Evolutionary conservation across 2,113 vertebrate genomes (phyloP).

Genomic region (Oncorhynchus masou): DNA sequence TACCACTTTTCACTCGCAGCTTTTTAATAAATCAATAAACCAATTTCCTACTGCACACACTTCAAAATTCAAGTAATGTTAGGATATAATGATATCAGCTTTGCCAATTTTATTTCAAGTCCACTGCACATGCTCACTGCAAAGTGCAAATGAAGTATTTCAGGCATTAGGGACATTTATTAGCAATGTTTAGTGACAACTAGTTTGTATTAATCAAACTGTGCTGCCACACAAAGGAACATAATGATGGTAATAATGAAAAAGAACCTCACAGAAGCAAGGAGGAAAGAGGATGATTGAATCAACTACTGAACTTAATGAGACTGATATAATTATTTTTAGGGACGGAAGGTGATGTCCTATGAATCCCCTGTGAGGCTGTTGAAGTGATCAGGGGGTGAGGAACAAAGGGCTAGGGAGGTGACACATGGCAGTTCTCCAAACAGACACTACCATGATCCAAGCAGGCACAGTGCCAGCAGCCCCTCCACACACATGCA

Average conservation of each 20-base stretch:
- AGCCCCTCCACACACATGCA: no score
- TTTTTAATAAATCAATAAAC: conserved; percentile 58
- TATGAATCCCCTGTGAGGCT: conserved; percentile 1
- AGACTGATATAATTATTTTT: not conserved
- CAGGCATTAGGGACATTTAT: not conserved
- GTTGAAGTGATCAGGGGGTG: not conserved
- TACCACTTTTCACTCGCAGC: conserved; percentile 38
- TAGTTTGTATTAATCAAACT: not conserved
- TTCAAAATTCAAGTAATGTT: not conserved
- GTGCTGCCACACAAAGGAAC: not conserved
- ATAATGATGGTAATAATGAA: not conserved
- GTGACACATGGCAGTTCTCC: conserved; percentile 11
- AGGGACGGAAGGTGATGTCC: not conserved
- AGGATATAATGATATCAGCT: not conserved
- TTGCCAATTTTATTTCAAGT: not conserved
- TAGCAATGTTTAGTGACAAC: not conserved
- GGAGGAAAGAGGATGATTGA: not conserved
- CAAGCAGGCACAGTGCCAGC: no score
- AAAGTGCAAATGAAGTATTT: not conserved
- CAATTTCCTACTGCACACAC: conserved; percentile 26
- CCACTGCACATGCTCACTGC: not conserved
- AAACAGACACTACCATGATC: not conserved
- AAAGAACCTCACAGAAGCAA: not conserved
- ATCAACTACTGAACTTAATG: not conserved
- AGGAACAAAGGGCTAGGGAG: not conserved